These are phyloP conservation scores for Rhogogaster chlorosoma DNA, from an alignment of 2,888 invertebrate species.

Conservation along the genomic window DNA sequence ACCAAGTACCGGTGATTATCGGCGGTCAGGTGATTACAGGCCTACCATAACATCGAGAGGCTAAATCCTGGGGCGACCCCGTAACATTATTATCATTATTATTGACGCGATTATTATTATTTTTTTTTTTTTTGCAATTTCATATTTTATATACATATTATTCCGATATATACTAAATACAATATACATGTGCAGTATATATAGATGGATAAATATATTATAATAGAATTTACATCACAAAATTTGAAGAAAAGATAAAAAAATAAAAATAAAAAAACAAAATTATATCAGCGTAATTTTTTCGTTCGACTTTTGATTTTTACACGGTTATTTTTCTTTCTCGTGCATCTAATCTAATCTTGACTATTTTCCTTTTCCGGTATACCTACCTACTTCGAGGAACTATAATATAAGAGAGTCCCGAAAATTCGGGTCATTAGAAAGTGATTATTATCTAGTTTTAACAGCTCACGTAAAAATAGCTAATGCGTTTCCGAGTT, in stretches of 20 bases:
- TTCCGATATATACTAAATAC: too few relatives aligned
- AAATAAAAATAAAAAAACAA: not conserved
- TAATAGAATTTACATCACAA: too few relatives aligned
- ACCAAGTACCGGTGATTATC: conserved; percentile 37
- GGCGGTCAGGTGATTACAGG: conserved; percentile 47
- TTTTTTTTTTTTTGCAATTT: not conserved
- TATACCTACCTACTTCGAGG: conserved; percentile 23
- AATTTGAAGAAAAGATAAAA: too few relatives aligned
- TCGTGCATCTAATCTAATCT: not conserved
- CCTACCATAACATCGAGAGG: not conserved
- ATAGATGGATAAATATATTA: too few relatives aligned
- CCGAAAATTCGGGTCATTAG: conserved; percentile 13
- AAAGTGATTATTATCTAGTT: conserved; percentile 35
- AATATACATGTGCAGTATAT: too few relatives aligned
- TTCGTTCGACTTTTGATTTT: not conserved
- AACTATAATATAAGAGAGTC: not conserved
- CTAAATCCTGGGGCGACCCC: conserved; percentile 8
- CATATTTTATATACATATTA: too few relatives aligned
- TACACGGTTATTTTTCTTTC: not conserved
- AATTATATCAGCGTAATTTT: not conserved
- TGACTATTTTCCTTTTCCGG: conserved; percentile 25
- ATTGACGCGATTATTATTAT: not conserved
- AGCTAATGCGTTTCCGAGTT: conserved; percentile 19
- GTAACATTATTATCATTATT: not conserved
- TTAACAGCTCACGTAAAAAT: conserved; percentile 19